phyloP scores from a whole-genome alignment of 2,113 vertebrate species.

The Dromiciops gliroides region DNA sequence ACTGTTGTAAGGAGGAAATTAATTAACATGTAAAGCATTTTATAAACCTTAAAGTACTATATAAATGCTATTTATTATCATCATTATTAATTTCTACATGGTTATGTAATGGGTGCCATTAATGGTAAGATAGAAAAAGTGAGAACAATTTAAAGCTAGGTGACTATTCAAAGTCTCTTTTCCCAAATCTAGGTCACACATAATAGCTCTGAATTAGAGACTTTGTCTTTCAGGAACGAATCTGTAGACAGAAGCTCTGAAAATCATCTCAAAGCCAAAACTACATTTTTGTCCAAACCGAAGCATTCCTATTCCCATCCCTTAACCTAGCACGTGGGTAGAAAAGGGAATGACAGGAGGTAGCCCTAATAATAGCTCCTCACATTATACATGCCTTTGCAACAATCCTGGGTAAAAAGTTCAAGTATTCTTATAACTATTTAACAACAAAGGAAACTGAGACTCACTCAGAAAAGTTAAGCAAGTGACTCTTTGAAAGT shows the following conservation, averaged over 20 bases:
- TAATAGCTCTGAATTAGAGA: neutral
- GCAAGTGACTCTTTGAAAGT: slow-evolving; percentile 4
- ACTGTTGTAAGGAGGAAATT: neutral
- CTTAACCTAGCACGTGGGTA: neutral
- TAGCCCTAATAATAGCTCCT: neutral
- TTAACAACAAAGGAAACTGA: neutral
- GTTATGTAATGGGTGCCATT: neutral
- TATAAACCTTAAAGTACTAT: neutral
- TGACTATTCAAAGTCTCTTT: neutral
- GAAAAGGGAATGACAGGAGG: neutral
- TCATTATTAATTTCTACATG: neutral
- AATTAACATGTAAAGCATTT: neutral
- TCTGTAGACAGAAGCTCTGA: neutral
- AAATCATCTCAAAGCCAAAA: neutral
- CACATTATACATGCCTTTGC: neutral
- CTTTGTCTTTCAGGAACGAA: neutral
- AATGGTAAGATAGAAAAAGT: neutral
- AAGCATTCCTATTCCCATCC: neutral
- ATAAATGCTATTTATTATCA: neutral
- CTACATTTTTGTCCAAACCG: neutral
- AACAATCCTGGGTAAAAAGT: neutral
- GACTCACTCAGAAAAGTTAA: neutral
- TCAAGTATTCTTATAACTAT: neutral
- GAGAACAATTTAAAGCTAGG: neutral
- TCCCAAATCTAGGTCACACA: neutral